Evolutionary conservation across 2,888 invertebrate species (phyloP).

Genomic region (Orchestes rusci): DNA sequence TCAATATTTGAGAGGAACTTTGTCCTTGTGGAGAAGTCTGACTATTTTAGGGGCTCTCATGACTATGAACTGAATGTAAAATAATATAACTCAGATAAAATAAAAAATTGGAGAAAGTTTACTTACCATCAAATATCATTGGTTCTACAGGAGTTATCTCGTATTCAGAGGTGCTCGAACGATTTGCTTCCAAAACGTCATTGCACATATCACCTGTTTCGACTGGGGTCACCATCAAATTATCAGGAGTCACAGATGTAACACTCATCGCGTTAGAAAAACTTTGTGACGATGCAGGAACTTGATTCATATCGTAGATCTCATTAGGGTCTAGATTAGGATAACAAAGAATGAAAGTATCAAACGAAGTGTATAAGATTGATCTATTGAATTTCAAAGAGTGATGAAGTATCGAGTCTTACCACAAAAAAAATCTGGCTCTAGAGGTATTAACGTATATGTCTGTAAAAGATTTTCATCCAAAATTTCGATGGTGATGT

Average conservation of each 20-base stretch:
- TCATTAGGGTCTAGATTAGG: not conserved
- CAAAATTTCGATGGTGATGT: no score
- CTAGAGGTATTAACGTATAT: not conserved
- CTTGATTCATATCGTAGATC: no score
- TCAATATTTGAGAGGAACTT: no score
- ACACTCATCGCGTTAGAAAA: no score
- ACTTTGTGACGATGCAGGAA: no score
- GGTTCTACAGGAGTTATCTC: conserved; percentile 1
- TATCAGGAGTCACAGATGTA: no score
- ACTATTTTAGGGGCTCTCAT: no score
- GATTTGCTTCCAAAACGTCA: conserved; percentile 1
- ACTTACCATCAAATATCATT: conserved; percentile 1
- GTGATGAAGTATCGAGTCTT: no score
- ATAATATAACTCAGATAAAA: not conserved
- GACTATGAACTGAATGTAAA: no score
- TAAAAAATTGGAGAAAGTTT: not conserved
- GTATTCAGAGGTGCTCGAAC: conserved; percentile 2
- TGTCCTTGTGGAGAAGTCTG: no score
- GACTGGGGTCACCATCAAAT: not conserved
- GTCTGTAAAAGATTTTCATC: not conserved
- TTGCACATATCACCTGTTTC: not conserved
- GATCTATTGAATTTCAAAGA: no score
- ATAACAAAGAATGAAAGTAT: not conserved
- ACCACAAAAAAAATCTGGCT: not conserved
- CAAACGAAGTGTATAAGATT: not conserved